Evolutionary conservation across 1,140 invertebrate species (phyloP).

Genomic region (Drosophila lowei): DNA sequence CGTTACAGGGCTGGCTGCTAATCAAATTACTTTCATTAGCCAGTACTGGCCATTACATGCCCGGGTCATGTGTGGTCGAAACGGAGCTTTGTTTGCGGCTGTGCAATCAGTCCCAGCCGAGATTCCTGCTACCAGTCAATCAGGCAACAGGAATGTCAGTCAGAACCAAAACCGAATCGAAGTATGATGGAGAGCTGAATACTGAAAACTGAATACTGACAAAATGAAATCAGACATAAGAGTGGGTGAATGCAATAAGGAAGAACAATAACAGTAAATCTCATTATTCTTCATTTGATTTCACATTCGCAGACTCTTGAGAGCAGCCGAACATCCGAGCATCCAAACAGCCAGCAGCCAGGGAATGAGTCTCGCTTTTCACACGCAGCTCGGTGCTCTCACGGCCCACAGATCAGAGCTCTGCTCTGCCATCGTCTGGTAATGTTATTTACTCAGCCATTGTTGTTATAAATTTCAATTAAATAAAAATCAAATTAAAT

Average conservation of each 20-base stretch:
- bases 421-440: constrained; percentile 2
- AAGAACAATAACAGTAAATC: constrained; percentile 61
- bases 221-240: constrained; percentile 57
- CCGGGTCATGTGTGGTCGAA: background rate
- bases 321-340: constrained; percentile 1
- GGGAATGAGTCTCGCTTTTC: constrained; percentile 51
- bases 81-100: constrained; percentile 13
- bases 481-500: constrained; percentile 75
- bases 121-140: constrained; percentile 44
- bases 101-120: constrained; percentile 9
- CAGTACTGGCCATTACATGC: constrained; percentile 18
- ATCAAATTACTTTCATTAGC: constrained; percentile 63
- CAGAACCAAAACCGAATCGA: constrained; percentile 17
- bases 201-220: constrained; percentile 13
- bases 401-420: background rate
- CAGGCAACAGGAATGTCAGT: constrained; percentile 11
- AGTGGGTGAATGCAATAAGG: constrained; percentile 30
- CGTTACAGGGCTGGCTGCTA: constrained; percentile 24
- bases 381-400: constrained; percentile 20
- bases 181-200: constrained; percentile 42
- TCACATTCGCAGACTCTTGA: constrained; percentile 55
- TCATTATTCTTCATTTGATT: constrained; percentile 77
- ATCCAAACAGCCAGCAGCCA: background rate
- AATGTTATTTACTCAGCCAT: constrained; percentile 55
- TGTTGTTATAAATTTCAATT: constrained; percentile 76